phyloP scores from a whole-genome alignment of 2,113 vertebrate species.

The Oenanthe oenanthe region DNA sequence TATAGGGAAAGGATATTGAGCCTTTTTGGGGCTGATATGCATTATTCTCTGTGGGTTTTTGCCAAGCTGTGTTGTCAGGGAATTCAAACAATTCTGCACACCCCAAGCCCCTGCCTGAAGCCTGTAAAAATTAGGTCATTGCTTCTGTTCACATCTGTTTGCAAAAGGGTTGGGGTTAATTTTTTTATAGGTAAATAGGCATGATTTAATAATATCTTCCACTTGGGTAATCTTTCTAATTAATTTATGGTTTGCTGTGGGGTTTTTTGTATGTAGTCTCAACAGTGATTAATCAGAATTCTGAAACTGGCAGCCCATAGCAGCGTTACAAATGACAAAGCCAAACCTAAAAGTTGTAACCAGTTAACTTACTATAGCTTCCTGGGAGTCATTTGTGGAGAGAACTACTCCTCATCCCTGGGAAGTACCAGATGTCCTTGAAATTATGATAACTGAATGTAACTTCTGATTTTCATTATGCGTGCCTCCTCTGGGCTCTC shows the following conservation, averaged over 20 bases:
- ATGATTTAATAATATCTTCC: background rate
- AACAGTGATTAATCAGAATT: constrained; percentile 50
- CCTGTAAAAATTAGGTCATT: background rate
- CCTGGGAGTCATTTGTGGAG: background rate
- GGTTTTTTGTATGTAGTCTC: background rate
- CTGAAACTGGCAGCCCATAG: constrained; percentile 18
- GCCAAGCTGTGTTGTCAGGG: background rate
- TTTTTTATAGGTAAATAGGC: background rate
- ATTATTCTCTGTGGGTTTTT: background rate
- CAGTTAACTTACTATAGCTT: background rate
- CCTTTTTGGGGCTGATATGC: background rate
- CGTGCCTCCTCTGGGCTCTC: background rate
- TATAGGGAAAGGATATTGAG: background rate
- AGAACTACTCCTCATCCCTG: background rate
- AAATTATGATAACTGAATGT: background rate
- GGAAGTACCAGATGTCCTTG: background rate
- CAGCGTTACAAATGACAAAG: background rate
- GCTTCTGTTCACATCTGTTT: background rate
- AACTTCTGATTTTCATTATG: background rate
- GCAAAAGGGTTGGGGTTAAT: background rate
- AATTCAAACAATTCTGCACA: background rate
- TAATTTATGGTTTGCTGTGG: constrained; percentile 33
- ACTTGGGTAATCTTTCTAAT: constrained; percentile 33
- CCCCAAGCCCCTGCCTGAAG: background rate
- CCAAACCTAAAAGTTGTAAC: background rate